A percentile compares a stretch with the other conserved stretches of the same genome.
Evolutionary conservation across 2,888 invertebrate species (phyloP).

Genomic region (Leptopilina syphax): DNA sequence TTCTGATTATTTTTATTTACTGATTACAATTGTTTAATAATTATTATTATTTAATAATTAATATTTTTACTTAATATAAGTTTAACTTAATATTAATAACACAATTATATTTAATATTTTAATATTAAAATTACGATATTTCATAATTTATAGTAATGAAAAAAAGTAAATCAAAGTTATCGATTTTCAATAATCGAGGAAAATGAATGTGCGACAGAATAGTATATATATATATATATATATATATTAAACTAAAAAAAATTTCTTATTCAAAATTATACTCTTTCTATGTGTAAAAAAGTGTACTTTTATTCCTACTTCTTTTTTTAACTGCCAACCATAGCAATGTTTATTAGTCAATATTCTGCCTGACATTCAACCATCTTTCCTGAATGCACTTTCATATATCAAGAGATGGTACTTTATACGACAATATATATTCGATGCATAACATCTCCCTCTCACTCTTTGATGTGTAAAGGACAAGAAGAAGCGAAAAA

Average conservation of each 20-base stretch:
- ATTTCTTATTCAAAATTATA: constrained; percentile 52
- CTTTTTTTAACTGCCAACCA: neutral
- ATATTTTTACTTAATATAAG: too few relatives aligned
- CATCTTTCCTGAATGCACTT: neutral
- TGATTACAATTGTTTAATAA: too few relatives aligned
- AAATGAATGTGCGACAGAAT: too few relatives aligned
- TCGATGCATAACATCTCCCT: neutral
- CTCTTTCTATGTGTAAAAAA: constrained; percentile 42
- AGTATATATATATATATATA: too few relatives aligned
- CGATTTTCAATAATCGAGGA: too few relatives aligned
- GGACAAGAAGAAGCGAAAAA: neutral
- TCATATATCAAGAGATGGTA: constrained; percentile 1
- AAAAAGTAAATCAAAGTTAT: too few relatives aligned
- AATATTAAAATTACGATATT: too few relatives aligned
- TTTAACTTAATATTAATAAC: too few relatives aligned
- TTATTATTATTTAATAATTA: too few relatives aligned
- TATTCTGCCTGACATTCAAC: constrained; percentile 5
- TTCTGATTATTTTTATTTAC: too few relatives aligned
- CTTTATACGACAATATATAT: neutral
- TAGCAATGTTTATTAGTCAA: constrained; percentile 19
- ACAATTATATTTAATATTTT: too few relatives aligned
- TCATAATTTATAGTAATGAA: too few relatives aligned
- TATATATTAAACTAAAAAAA: neutral
- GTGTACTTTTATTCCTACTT: neutral
- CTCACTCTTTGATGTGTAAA: neutral